Evolutionary conservation across 1,140 invertebrate genomes (phyloP).

Genomic region (Pseudomyrmex pallidus): DNA sequence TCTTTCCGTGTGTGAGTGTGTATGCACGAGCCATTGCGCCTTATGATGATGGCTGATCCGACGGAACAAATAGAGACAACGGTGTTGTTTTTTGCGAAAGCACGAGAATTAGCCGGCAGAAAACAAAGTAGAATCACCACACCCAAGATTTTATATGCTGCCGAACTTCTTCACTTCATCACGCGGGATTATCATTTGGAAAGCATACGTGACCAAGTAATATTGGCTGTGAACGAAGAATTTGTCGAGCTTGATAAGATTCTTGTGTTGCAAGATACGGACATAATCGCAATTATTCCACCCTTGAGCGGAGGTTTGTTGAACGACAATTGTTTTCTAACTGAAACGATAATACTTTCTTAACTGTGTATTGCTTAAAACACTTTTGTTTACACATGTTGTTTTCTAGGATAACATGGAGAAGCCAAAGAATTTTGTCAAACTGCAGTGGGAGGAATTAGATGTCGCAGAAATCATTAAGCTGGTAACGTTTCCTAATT

Average conservation of each 20-base stretch:
- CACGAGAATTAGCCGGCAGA: constrained; percentile 91
- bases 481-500: constrained; percentile 89
- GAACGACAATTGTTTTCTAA: neutral
- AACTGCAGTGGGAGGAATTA: constrained; percentile 89
- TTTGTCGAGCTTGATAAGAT: constrained; percentile 86
- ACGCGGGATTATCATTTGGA: constrained; percentile 88
- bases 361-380: constrained; percentile 5
- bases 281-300: constrained; percentile 94
- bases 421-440: constrained; percentile 83
- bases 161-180: constrained; percentile 87
- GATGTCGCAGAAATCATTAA: constrained; percentile 89
- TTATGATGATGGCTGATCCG: too few species aligned
- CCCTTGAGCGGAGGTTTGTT: constrained; percentile 93
- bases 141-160: constrained; percentile 83
- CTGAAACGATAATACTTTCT: neutral
- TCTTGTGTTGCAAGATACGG: constrained; percentile 87
- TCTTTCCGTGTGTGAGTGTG: too few species aligned
- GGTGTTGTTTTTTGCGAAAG: constrained; percentile 94
- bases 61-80: constrained; percentile 83
- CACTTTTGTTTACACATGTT: too few species aligned
- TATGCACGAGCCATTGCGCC: too few species aligned
- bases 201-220: constrained; percentile 89
- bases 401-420: constrained; percentile 83
- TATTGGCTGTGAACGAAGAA: constrained; percentile 93
- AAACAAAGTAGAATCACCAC: constrained; percentile 86